Evolutionary conservation across 2,113 vertebrate species (phyloP).

Genomic region (Ctenomys sociabilis): DNA sequence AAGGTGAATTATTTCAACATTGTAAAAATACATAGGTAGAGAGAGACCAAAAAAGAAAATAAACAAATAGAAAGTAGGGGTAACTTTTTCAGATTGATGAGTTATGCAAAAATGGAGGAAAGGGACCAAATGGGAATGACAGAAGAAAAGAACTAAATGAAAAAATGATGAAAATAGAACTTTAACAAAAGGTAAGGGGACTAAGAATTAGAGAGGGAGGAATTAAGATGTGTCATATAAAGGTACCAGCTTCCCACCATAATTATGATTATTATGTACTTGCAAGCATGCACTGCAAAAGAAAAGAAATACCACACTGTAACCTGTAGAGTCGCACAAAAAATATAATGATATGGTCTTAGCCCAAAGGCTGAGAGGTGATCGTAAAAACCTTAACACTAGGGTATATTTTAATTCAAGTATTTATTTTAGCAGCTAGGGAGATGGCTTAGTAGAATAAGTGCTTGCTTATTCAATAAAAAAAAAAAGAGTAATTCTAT

Average conservation of each 20-base stretch:
- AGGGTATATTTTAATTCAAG: background rate
- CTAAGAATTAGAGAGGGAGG: background rate
- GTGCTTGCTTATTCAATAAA: no score
- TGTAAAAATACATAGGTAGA: background rate
- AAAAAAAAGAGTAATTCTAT: no score
- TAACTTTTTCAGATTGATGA: background rate
- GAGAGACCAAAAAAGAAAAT: background rate
- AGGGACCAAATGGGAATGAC: background rate
- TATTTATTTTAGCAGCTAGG: no score
- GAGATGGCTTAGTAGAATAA: no score
- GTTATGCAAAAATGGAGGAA: background rate
- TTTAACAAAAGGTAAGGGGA: background rate
- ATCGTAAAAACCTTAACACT: background rate
- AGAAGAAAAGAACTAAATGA: background rate
- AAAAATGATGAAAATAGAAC: background rate
- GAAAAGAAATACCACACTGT: background rate
- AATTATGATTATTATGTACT: background rate
- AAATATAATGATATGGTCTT: background rate
- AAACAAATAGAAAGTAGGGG: background rate
- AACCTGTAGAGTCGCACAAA: background rate
- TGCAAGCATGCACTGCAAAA: background rate
- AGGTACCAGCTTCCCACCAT: background rate
- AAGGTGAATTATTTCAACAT: background rate
- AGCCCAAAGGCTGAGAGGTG: background rate
- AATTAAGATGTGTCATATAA: background rate